Evolutionary conservation across 2,888 invertebrate genomes (phyloP).

Genomic region (Dione juno): DNA sequence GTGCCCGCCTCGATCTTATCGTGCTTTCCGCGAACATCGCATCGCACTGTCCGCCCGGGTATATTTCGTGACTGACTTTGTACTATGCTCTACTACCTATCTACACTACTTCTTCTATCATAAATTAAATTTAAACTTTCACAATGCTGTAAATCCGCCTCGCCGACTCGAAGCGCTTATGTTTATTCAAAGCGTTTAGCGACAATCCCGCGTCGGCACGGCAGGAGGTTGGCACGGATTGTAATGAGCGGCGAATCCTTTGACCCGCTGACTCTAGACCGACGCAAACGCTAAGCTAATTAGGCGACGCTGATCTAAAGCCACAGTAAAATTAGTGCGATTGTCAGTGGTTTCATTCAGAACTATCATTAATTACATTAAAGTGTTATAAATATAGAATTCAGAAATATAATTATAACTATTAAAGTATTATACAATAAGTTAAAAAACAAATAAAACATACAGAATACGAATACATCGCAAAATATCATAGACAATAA

Average conservation of each 20-base stretch:
- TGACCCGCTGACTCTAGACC: constrained; percentile 71
- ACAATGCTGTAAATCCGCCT: constrained; percentile 54
- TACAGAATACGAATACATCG: neutral
- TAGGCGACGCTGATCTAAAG: constrained; percentile 77
- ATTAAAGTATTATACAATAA: neutral
- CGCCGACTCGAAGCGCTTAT: constrained; percentile 48
- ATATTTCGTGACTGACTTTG: constrained; percentile 72
- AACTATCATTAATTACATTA: constrained; percentile 31
- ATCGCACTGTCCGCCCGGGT: constrained; percentile 73
- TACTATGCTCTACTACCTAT: constrained; percentile 57
- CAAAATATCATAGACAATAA: no score
- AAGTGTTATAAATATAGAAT: neutral
- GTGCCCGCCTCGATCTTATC: constrained; percentile 79
- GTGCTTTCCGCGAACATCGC: constrained; percentile 80
- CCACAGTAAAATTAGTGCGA: constrained; percentile 76
- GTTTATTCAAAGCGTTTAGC: constrained; percentile 63
- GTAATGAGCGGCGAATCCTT: constrained; percentile 81
- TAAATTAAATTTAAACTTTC: constrained; percentile 63
- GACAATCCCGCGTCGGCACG: constrained; percentile 62
- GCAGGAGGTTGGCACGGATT: constrained; percentile 60
- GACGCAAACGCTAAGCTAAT: constrained; percentile 76
- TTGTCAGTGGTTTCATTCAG: constrained; percentile 62
- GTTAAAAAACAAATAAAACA: neutral
- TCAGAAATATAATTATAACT: neutral
- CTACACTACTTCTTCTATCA: constrained; percentile 60